Evolutionary conservation across 2,113 vertebrate genomes (phyloP).

Genomic region (Sceloporus undulatus): DNA sequence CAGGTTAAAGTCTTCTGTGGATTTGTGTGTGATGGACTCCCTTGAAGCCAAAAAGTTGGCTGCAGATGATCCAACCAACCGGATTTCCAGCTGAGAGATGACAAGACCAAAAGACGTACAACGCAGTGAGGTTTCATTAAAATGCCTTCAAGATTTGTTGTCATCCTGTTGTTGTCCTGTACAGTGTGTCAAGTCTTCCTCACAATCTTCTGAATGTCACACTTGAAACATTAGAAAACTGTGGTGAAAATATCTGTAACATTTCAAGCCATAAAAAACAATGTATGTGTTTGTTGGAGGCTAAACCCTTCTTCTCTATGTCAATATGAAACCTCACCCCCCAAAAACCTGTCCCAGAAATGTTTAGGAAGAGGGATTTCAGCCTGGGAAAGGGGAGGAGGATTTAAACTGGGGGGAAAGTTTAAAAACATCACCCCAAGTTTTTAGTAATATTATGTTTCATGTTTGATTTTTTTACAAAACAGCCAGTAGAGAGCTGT

Average conservation of each 20-base stretch:
- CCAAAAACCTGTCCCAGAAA: too few relatives aligned
- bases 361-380: neutral
- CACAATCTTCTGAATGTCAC: neutral
- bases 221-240: too few relatives aligned
- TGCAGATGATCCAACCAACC: too few relatives aligned
- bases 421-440: neutral
- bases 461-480: neutral
- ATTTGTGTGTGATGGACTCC: too few relatives aligned
- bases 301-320: neutral
- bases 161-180: too few relatives aligned
- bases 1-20: too few relatives aligned
- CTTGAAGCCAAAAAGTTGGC: too few relatives aligned
- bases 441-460: neutral
- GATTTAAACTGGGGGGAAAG: neutral
- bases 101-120: neutral
- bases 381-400: neutral
- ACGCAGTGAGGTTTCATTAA: neutral
- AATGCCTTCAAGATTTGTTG: too few relatives aligned
- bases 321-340: neutral
- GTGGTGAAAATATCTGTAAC: rapidly evolving
- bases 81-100: too few relatives aligned
- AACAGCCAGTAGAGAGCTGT: neutral
- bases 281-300: too few relatives aligned
- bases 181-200: neutral
- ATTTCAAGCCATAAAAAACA: neutral